Base-by-base conservation (phyloP, 2,888 invertebrate species). In the Caenorhabditis imperialis region DNA sequence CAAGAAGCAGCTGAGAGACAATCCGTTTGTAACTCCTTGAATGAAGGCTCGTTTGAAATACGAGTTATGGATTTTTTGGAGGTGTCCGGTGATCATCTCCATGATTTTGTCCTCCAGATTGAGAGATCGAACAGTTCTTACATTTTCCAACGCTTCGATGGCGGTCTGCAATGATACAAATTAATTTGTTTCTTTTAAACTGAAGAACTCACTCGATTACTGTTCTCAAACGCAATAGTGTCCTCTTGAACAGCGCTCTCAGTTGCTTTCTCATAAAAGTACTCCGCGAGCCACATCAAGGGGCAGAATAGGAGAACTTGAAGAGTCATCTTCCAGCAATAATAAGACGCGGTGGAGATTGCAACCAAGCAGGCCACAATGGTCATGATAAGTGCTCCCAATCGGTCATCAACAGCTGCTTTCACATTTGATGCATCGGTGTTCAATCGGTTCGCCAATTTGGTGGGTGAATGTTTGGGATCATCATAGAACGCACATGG, bases 371-470 rank as follows among this genome's bases (percentile, higher is more conserved):
- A 35, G 1, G 73, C 53, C 0, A 65, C 44, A 3, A 65, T 1
- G 3, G 61, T 61, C 55, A 67, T 61, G 1, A 73, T 48, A 6
- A 73, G 47, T 38, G 47, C 45, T 30, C 73, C 73, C 8, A 73
- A 20, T n/a, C 73, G 65, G 22, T 61, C 61, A 33, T 73, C 73
- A 5, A 73, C 73, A 3, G 73, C 65, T n/a, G 60, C 67, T 40
- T 89, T 90, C 5, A 90, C 86, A 47, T 89, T 85, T 2, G 90
- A 89, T 12, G 89, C 88, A 82, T 90, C 90, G 48, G 89, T 85
- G 14, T 89, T 88, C 33, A 90, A 83, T 57, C 89, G 79, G 0
- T 89, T 89, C 22, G 88, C 84, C 18, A 89, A 63, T 71, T 88
- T 89, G 3, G 89, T 89, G 30, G 88, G 79, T 3, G 88, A 85